A percentile compares a stretch with the other conserved stretches of the same genome.
Evolutionary conservation across 2,888 invertebrate species (phyloP).

Genomic region (Pseudanteris insignis): DNA sequence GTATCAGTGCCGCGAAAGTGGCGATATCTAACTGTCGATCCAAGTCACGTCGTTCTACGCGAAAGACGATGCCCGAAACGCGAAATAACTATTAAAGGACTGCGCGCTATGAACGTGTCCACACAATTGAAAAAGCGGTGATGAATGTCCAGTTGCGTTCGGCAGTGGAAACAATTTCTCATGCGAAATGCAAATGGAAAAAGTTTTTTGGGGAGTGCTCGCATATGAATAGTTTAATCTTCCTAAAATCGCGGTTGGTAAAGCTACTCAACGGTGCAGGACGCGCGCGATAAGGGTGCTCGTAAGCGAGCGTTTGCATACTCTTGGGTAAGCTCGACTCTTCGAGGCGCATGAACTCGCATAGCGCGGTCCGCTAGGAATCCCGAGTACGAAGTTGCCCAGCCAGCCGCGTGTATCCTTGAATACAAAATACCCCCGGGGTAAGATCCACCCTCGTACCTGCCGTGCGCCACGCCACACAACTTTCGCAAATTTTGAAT

Average conservation of each 20-base stretch:
- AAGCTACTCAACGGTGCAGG: constrained; percentile 38
- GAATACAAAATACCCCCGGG: constrained; percentile 54
- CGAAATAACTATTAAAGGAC: constrained; percentile 15
- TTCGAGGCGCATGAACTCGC: constrained; percentile 36
- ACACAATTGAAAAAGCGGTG: constrained; percentile 4
- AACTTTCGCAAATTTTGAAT: constrained; percentile 35
- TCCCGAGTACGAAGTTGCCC: constrained; percentile 55
- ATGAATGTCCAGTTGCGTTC: constrained; percentile 32
- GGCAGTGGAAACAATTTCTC: constrained; percentile 29
- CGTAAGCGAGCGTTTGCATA: constrained; percentile 48
- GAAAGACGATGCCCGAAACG: too few species aligned
- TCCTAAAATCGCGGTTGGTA: constrained; percentile 37
- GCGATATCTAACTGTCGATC: not conserved
- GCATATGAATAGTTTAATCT: constrained; percentile 44
- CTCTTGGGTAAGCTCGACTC: constrained; percentile 48
- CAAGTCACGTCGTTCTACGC: constrained; percentile 7
- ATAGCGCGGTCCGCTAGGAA: constrained; percentile 53
- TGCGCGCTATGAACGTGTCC: not conserved
- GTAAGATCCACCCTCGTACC: constrained; percentile 49
- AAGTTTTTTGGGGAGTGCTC: constrained; percentile 33
- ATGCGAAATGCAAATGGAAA: constrained; percentile 41
- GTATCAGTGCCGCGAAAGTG: too few species aligned
- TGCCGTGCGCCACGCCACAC: not conserved
- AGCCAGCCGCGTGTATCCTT: constrained; percentile 51
- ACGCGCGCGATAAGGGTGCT: constrained; percentile 42